Percentiles rank a stretch among this genome's conserved stretches.
phyloP scores from a whole-genome alignment of 1,140 invertebrate species.

The Tetramorium parvispinum region DNA sequence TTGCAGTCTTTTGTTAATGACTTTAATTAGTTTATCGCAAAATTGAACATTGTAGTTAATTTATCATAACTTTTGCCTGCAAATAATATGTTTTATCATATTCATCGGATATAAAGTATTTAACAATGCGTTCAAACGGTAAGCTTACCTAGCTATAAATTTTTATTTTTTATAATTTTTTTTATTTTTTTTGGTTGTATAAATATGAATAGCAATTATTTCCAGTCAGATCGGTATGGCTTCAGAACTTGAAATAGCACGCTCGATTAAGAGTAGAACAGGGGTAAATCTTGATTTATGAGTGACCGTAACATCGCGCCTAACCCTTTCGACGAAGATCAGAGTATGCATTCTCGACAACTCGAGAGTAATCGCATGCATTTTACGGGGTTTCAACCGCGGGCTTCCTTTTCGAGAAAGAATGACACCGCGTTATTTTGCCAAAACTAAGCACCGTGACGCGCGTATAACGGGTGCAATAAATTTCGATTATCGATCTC shows the following conservation, averaged over 20 bases:
- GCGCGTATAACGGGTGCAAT: conserved; percentile 79
- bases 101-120: neutral
- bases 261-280: conserved; percentile 68
- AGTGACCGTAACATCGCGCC: conserved; percentile 66
- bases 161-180: conserved; percentile 18
- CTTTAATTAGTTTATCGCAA: neutral
- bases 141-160: neutral
- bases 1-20: too few relatives aligned
- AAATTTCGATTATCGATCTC: conserved; percentile 80
- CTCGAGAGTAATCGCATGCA: conserved; percentile 81
- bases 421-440: conserved; percentile 60
- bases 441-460: conserved; percentile 77
- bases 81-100: conserved; percentile 24
- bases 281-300: conserved; percentile 78
- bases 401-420: conserved; percentile 17
- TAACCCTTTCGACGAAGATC: conserved; percentile 74
- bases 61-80: neutral
- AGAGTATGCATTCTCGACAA: conserved; percentile 59
- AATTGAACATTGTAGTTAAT: neutral
- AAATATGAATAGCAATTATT: conserved; percentile 18
- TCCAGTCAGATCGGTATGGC: neutral
- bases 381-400: conserved; percentile 76
- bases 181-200: neutral
- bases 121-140: neutral
- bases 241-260: conserved; percentile 63